phyloP scores from a whole-genome alignment of 2,113 vertebrate species.

The Neolamprologus longior region DNA sequence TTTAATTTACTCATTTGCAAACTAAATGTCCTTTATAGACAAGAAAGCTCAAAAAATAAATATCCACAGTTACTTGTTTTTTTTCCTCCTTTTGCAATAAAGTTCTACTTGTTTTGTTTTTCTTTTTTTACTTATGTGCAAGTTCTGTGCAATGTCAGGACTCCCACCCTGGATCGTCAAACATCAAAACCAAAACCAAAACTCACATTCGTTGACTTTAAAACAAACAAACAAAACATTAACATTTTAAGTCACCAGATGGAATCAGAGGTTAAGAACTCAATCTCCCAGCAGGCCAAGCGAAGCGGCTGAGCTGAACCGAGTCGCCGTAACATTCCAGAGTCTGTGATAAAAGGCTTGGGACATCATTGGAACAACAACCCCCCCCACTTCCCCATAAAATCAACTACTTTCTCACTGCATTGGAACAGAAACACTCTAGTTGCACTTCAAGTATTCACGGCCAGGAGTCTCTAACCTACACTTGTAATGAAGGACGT shows the following conservation, averaged over 20 bases:
- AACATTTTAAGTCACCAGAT: constrained; percentile 44
- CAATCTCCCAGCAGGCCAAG: constrained; percentile 45
- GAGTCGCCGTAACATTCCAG: constrained; percentile 51
- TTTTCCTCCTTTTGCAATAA: constrained; percentile 42
- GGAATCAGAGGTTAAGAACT: constrained; percentile 54
- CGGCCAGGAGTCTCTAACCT: neutral
- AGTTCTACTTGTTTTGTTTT: neutral
- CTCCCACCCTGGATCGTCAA: constrained; percentile 5
- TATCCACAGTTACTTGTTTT: constrained; percentile 52
- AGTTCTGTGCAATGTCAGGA: constrained; percentile 66
- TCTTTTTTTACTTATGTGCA: constrained; percentile 59
- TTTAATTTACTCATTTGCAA: constrained; percentile 40
- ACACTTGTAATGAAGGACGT: neutral
- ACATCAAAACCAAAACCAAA: neutral
- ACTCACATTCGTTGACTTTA: constrained; percentile 64
- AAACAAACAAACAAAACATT: neutral
- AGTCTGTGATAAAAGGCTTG: constrained; percentile 32
- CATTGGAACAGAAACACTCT: constrained; percentile 42
- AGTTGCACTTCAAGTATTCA: constrained; percentile 67
- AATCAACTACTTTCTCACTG: constrained; percentile 4
- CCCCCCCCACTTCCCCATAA: neutral
- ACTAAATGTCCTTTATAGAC: constrained; percentile 50
- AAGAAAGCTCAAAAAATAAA: constrained; percentile 60
- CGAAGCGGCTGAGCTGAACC: neutral
- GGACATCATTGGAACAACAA: neutral